These are phyloP conservation scores for Lagothrix lagotricha DNA, from an alignment of 2,797 vertebrate species.

Conservation along the genomic window DNA sequence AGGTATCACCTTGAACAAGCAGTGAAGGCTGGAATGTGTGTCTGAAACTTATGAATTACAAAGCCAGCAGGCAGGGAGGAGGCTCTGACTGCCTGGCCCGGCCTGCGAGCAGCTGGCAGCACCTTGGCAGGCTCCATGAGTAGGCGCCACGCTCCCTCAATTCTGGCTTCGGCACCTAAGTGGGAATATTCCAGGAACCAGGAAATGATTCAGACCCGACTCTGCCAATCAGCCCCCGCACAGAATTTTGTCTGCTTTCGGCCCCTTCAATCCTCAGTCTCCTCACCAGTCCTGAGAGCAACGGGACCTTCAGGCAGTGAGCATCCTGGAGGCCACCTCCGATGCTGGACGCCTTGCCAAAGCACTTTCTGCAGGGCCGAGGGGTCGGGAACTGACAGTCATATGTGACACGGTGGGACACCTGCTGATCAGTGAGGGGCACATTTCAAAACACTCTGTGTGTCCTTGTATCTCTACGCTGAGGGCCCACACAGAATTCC, in stretches of 20 bases:
- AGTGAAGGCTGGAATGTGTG: neutral
- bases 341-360: neutral
- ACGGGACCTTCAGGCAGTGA: no score
- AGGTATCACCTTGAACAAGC: neutral
- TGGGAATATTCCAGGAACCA: neutral
- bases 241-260: neutral
- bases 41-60: neutral
- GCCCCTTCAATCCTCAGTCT: neutral
- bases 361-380: neutral
- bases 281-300: neutral
- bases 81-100: neutral
- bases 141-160: neutral
- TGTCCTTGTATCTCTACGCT: neutral
- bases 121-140: neutral
- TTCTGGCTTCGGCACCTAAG: neutral
- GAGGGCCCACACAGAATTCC: neutral
- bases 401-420: accelerated
- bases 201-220: neutral
- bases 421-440: neutral
- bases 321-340: neutral
- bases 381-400: neutral
- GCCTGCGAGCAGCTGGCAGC: neutral
- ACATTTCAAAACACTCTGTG: neutral
- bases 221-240: neutral
- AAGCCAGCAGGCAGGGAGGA: neutral